Evolutionary conservation across 1,140 invertebrate genomes (phyloP).

Genomic region (Drosophila mayri): DNA sequence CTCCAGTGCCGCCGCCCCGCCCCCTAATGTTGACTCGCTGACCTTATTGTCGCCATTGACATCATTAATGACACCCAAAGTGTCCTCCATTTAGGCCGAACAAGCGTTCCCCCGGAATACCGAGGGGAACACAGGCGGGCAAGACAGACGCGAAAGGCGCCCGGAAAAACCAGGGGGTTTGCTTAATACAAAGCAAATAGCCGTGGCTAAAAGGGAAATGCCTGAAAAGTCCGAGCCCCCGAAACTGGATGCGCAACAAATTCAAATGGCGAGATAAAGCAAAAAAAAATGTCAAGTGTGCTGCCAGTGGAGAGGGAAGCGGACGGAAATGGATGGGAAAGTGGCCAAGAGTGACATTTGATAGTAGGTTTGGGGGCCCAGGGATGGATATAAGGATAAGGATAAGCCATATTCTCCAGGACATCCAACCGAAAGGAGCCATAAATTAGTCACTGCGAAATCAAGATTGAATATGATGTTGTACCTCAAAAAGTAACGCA

Average conservation of each 20-base stretch:
- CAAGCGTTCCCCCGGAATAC: slow-evolving; percentile 8
- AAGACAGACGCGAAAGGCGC: neutral
- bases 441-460: slow-evolving; percentile 17
- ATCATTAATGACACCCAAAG: slow-evolving; percentile 80
- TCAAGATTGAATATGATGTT: slow-evolving; percentile 3
- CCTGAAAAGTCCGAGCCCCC: slow-evolving; percentile 26
- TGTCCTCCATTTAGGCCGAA: slow-evolving; percentile 70
- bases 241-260: slow-evolving; percentile 68
- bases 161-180: neutral
- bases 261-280: slow-evolving; percentile 75
- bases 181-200: slow-evolving; percentile 63
- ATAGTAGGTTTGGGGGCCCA: neutral
- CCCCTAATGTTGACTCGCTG: slow-evolving; percentile 2
- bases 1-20: neutral
- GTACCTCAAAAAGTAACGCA: neutral
- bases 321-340: slow-evolving; percentile 2
- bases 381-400: neutral
- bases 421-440: neutral
- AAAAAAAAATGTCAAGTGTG: slow-evolving; percentile 62
- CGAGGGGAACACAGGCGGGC: neutral
- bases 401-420: neutral
- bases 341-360: slow-evolving; percentile 25
- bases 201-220: slow-evolving; percentile 42
- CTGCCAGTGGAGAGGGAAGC: slow-evolving; percentile 21
- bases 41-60: slow-evolving; percentile 62